These are phyloP conservation scores for Chelonia mydas DNA, from an alignment of 2,797 vertebrate species.

Conservation along the genomic window DNA sequence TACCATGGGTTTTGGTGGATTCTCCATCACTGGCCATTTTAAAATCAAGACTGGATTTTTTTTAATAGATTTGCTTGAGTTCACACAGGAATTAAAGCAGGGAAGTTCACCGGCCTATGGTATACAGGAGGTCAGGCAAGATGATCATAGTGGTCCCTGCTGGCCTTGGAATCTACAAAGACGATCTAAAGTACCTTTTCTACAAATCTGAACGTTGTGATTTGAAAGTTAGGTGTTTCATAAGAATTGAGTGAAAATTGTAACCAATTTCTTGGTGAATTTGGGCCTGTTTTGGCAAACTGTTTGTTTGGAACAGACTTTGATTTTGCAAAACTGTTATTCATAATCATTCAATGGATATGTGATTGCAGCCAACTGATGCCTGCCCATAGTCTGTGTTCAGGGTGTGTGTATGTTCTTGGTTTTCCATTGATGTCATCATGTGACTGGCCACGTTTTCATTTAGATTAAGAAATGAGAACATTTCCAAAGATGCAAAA, in stretches of 20 bases:
- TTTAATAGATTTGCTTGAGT: no score
- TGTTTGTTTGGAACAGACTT: background rate
- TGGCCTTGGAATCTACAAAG: background rate
- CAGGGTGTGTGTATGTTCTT: rapidly evolving
- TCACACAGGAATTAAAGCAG: no score
- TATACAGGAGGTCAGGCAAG: no score
- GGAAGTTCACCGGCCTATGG: no score
- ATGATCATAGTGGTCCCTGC: no score
- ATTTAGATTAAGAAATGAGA: background rate
- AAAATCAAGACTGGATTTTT: no score
- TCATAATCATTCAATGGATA: background rate
- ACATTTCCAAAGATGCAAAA: background rate
- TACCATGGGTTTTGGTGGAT: no score
- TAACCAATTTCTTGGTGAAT: background rate
- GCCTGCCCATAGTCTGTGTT: background rate
- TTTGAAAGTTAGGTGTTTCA: conserved; percentile 4
- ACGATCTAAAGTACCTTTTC: background rate
- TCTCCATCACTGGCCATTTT: no score
- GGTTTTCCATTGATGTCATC: background rate
- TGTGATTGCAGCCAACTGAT: background rate
- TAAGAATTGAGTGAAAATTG: conserved; percentile 14
- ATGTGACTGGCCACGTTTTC: background rate
- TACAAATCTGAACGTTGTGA: background rate
- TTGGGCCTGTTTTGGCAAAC: background rate
- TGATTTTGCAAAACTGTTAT: background rate